phyloP scores from a whole-genome alignment of 2,888 invertebrate species.

The Lordiphosa andalusiaca region DNA sequence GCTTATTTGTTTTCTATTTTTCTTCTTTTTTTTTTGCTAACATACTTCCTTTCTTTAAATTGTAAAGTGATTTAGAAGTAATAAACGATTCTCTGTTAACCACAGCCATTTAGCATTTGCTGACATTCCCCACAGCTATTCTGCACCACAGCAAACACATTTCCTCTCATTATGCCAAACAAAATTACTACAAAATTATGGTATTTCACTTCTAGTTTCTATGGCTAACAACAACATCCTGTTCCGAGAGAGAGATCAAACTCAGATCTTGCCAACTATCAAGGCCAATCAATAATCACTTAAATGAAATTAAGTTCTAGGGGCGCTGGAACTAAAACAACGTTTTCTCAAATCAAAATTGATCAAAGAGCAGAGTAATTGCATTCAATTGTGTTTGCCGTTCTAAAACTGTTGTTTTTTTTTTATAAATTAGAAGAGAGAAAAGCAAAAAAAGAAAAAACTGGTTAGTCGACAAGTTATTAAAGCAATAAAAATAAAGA shows the following conservation, averaged over 20 bases:
- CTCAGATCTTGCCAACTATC: conserved; percentile 12
- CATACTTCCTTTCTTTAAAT: too few relatives aligned
- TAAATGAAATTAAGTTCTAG: conserved; percentile 30
- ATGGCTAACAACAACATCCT: conserved; percentile 42
- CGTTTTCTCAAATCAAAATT: conserved; percentile 22
- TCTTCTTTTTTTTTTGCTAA: too few relatives aligned
- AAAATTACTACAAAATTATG: conserved; percentile 10
- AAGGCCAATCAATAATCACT: conserved; percentile 46
- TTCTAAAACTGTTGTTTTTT: conserved; percentile 37
- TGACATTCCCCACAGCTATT: too few relatives aligned
- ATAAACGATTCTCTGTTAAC: too few relatives aligned
- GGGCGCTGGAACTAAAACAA: neutral
- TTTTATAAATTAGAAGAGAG: conserved; percentile 34
- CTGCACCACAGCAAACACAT: conserved; percentile 3
- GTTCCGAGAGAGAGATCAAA: conserved; percentile 16
- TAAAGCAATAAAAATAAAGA: conserved; percentile 24
- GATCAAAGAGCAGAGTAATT: conserved; percentile 29
- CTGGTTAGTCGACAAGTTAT: conserved; percentile 24
- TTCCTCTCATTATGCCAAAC: conserved; percentile 43
- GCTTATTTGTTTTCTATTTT: too few relatives aligned
- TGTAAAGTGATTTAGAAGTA: too few relatives aligned
- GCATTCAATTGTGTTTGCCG: conserved; percentile 32
- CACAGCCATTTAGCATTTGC: too few relatives aligned
- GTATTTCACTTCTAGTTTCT: conserved; percentile 44
- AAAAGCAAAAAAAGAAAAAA: conserved; percentile 16